Conservation (phyloP, 2,797 vertebrate species). For the Cryptoprocta ferox region DNA sequence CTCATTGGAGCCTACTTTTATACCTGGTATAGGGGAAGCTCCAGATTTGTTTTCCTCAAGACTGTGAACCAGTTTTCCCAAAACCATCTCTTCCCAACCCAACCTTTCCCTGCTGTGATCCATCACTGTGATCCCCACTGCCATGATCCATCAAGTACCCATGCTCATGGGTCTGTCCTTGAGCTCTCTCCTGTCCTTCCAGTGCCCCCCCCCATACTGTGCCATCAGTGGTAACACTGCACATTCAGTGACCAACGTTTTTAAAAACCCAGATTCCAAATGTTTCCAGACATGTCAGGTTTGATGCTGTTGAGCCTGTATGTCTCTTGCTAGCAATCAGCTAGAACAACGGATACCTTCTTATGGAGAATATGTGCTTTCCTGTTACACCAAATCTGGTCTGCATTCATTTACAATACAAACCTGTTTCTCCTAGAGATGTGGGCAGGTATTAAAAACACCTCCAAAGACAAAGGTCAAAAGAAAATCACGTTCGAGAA, state of each 20-base stretch:
- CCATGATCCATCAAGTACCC: not conserved
- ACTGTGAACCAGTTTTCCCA: not conserved
- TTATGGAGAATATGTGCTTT: accelerated
- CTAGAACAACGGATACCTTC: not conserved
- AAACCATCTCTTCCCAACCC: not conserved
- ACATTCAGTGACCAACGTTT: not conserved
- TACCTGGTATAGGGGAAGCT: not conserved
- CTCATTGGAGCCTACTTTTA: not conserved
- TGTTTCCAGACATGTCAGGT: not conserved
- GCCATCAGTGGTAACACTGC: not conserved
- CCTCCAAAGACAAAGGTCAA: not conserved
- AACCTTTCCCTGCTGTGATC: not conserved
- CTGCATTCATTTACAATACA: not conserved
- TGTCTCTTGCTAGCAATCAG: not conserved
- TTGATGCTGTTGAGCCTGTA: not conserved
- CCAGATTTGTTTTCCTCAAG: not conserved
- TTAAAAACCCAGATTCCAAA: not conserved
- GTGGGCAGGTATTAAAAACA: not conserved
- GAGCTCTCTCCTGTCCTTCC: not conserved
- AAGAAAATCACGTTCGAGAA: not conserved
- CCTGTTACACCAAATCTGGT: no score
- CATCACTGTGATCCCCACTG: no score
- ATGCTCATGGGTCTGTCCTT: not conserved
- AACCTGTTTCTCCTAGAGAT: not conserved
- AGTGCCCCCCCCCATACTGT: not conserved